phyloP scores from a whole-genome alignment of 2,888 invertebrate genomes.

The Melieria omissa region DNA sequence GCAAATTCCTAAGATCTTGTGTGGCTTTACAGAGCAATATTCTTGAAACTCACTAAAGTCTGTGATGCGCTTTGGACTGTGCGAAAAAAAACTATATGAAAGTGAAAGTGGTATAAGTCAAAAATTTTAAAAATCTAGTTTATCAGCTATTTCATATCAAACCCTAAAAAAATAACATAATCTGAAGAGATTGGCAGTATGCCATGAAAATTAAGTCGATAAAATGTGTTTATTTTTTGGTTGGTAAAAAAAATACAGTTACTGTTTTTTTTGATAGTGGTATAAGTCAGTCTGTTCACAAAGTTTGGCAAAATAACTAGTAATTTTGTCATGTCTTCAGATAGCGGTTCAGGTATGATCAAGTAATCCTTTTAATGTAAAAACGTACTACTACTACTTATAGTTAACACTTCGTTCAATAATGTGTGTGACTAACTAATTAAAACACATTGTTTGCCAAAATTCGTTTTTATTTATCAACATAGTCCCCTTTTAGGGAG shows the following conservation, averaged over 20 bases:
- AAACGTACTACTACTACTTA: too few species aligned
- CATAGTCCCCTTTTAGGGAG: too few species aligned
- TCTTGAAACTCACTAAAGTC: too few species aligned
- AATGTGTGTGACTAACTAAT: too few species aligned
- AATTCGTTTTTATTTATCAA: too few species aligned
- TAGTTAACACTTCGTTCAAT: too few species aligned
- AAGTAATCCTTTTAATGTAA: too few species aligned
- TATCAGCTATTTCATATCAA: slow-evolving; percentile 16
- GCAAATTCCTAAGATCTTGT: too few species aligned
- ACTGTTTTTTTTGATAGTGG: slow-evolving; percentile 13
- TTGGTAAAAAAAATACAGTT: slow-evolving; percentile 3
- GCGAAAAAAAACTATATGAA: too few species aligned
- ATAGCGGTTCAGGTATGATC: slow-evolving; percentile 44
- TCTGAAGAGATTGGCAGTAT: slow-evolving; percentile 9
- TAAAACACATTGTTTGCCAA: too few species aligned
- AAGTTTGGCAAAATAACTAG: slow-evolving; percentile 10
- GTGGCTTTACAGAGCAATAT: too few species aligned
- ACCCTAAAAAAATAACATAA: slow-evolving; percentile 12
- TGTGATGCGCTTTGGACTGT: too few species aligned
- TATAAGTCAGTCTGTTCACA: slow-evolving; percentile 17
- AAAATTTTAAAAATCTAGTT: slow-evolving; percentile 13
- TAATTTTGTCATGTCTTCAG: slow-evolving; percentile 11
- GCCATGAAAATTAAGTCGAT: slow-evolving; percentile 7
- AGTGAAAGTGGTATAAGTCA: neutral
- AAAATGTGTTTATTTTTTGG: slow-evolving; percentile 16